Conservation (phyloP, 2,113 vertebrate genomes). For the Thunnus thynnus region DNA sequence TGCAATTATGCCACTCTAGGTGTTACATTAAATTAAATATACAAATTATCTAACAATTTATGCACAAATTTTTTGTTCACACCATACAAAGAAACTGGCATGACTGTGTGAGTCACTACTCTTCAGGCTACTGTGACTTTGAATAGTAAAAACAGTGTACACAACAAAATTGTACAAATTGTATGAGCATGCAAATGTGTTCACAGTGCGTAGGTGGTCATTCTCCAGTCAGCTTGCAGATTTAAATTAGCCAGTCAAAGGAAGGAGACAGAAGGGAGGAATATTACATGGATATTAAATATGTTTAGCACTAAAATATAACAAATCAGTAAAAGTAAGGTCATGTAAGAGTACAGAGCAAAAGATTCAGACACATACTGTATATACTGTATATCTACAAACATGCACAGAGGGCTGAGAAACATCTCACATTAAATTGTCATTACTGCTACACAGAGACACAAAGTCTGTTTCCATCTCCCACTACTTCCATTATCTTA, state of each 20-base stretch:
- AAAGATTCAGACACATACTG: not conserved
- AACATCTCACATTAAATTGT: not conserved
- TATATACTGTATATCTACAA: not conserved
- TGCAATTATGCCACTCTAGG: too few species aligned
- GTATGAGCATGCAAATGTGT: not conserved
- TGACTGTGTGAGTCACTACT: too few species aligned
- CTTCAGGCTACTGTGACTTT: too few species aligned
- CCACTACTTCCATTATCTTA: conserved; percentile 37
- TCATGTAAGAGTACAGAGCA: not conserved
- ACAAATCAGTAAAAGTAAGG: not conserved
- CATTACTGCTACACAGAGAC: not conserved
- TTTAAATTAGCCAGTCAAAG: not conserved
- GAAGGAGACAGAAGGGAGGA: not conserved
- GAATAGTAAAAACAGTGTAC: not conserved
- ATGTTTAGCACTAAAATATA: not conserved
- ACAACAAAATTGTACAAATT: not conserved
- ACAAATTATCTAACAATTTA: too few species aligned
- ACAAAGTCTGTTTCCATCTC: conserved; percentile 6
- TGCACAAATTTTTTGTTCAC: too few species aligned
- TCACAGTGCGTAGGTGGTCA: too few species aligned
- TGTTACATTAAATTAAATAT: too few species aligned
- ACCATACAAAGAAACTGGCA: too few species aligned
- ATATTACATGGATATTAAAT: not conserved
- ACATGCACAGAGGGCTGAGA: not conserved
- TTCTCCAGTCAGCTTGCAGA: not conserved